Evolutionary conservation across 1,140 invertebrate species (phyloP), one percentile per base, ranked within the genome.

Genomic region (Drosophila punjabiensis): DNA sequence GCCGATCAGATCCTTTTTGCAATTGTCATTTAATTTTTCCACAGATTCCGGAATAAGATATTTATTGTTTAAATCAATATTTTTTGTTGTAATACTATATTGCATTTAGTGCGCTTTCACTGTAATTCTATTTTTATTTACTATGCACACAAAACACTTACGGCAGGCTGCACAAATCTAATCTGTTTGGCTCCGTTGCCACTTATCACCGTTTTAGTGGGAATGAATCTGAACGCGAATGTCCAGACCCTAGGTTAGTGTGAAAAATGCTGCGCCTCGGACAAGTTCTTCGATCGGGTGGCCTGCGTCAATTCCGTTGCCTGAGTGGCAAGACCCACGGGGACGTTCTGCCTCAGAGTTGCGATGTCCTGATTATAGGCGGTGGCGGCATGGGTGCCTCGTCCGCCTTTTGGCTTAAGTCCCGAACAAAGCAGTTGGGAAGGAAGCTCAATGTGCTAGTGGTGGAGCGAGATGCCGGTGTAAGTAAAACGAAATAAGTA

Each of bases 381-480:
- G 99, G 98, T 47, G 99, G 98, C 45, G 95, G 96, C 7, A 96
- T 99, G 67, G 99, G 99, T 0, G 96, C 97, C 41, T 96, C 98
- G 0, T 96, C 97, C 65, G 99, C 98, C 1, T 99, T 97, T 93
- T 99, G 96, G 95, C 82, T 99, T 1, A 98, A 98, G 93, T 94
- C 96, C 75, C 94, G 95, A 85, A 95, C 96, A 76, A 79, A 94
- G n/a, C 93, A 95, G 41, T 50, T 48, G 24, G 59, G 76, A 8
- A 52, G 61, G 47, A 95, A 95, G 82, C 93, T 98, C 14, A 95
- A 94, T 68, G 95, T 99, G n/a, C 95, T 96, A 28, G 96, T 99
- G 10, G 92, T 99, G 52, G 99, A 99, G 93, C 96, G 96, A 94
- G 98, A 99, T 94, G 94, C 95, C 11, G 95, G 95, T 63, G 98